phyloP scores from a whole-genome alignment of 2,888 invertebrate genomes.

The Mongoloraphidia duomilia region DNA sequence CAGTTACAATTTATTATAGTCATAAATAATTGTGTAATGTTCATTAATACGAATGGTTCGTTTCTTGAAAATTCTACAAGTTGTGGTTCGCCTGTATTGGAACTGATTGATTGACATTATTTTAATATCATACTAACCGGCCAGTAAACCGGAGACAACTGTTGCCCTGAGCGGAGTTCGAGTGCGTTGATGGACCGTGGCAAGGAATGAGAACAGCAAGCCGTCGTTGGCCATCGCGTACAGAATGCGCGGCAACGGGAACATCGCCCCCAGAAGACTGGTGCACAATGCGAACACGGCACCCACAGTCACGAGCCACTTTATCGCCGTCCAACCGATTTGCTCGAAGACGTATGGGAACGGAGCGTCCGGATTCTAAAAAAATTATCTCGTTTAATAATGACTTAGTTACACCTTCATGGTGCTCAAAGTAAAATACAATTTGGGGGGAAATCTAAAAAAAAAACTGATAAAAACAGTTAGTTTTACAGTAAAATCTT shows the following conservation, averaged over 20 bases:
- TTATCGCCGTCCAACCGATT: constrained; percentile 61
- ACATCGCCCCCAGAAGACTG: constrained; percentile 74
- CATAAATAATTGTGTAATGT: too few relatives aligned
- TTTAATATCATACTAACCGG: constrained; percentile 37
- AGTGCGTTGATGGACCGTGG: constrained; percentile 54
- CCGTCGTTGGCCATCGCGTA: constrained; percentile 89
- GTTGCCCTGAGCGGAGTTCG: constrained; percentile 72
- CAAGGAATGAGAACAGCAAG: constrained; percentile 58
- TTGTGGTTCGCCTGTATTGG: neutral
- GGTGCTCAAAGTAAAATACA: too few relatives aligned
- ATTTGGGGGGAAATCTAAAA: too few relatives aligned
- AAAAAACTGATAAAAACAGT: neutral
- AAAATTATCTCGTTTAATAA: constrained; percentile 7
- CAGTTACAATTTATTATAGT: too few relatives aligned
- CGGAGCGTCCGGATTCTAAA: constrained; percentile 67
- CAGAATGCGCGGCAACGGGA: constrained; percentile 72
- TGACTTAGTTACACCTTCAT: neutral
- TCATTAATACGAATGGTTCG: too few relatives aligned
- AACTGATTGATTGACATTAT: neutral
- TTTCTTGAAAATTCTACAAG: too few relatives aligned
- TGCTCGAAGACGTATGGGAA: constrained; percentile 73
- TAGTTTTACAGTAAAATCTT: too few relatives aligned
- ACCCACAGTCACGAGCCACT: constrained; percentile 82
- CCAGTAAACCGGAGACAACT: constrained; percentile 55
- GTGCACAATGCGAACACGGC: constrained; percentile 87